These are phyloP conservation scores for Chiloscyllium plagiosum DNA, from an alignment of 2,113 vertebrate species.

Conservation along the genomic window DNA sequence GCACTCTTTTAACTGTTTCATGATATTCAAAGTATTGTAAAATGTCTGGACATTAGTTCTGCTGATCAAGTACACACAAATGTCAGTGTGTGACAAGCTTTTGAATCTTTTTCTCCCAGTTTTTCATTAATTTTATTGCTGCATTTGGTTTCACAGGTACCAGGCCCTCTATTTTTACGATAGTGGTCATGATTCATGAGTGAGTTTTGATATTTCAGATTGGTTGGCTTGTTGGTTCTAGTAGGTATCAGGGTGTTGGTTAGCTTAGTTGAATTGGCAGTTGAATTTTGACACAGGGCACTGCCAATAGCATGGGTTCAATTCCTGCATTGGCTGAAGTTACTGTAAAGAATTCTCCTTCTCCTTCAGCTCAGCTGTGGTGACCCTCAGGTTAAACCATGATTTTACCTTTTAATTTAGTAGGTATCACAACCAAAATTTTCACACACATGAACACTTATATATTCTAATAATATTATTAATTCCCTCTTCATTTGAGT, in stretches of 20 bases:
- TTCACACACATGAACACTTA: not conserved
- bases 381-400: too few relatives aligned
- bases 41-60: not conserved
- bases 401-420: not conserved
- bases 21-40: conserved; percentile 4
- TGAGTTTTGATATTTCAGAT: not conserved
- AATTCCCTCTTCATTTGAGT: not conserved
- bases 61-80: not conserved
- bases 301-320: too few relatives aligned
- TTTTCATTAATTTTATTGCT: not conserved
- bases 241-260: too few relatives aligned
- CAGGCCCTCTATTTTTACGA: not conserved
- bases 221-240: not conserved
- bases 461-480: not conserved
- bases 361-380: too few relatives aligned
- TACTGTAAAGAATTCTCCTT: too few relatives aligned
- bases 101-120: not conserved
- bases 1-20: not conserved
- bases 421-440: not conserved
- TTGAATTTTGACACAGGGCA: too few relatives aligned
- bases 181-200: not conserved
- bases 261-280: too few relatives aligned
- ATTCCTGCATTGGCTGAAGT: too few relatives aligned
- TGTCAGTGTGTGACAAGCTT: not conserved
- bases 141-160: not conserved